phyloP scores from a whole-genome alignment of 2,113 vertebrate species.

The Caranx ignobilis region DNA sequence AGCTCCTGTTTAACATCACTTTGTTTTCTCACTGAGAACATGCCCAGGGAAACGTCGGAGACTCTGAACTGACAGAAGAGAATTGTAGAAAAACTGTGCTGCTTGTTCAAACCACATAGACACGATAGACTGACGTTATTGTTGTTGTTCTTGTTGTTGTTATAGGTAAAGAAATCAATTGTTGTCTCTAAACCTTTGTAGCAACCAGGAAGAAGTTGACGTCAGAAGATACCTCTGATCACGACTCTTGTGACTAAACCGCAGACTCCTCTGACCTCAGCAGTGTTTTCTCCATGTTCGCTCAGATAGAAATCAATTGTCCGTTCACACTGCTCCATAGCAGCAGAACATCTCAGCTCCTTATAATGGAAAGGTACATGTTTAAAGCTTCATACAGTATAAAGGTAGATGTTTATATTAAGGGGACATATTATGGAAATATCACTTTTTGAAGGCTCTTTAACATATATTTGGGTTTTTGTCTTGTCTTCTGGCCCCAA shows the following conservation, averaged over 20 bases:
- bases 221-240: conserved; percentile 40
- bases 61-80: not conserved
- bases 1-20: not conserved
- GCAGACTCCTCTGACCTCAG: conserved; percentile 21
- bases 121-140: not conserved
- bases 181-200: conserved; percentile 1
- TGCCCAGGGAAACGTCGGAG: conserved; percentile 15
- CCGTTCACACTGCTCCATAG: too few species aligned
- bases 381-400: too few species aligned
- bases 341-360: too few species aligned
- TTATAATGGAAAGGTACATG: too few species aligned
- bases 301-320: not conserved
- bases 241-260: conserved; percentile 37
- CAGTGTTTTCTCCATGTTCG: conserved; percentile 16
- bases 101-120: not conserved
- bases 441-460: too few species aligned
- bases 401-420: too few species aligned
- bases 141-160: too few species aligned
- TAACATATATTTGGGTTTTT: too few species aligned
- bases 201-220: not conserved
- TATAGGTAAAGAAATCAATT: not conserved
- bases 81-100: not conserved
- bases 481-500: too few species aligned
- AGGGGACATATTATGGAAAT: too few species aligned
- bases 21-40: not conserved